Percentiles rank a stretch among this genome's conserved stretches.
phyloP scores from a whole-genome alignment of 2,797 vertebrate genomes.

The Sandelia bainsii region DNA sequence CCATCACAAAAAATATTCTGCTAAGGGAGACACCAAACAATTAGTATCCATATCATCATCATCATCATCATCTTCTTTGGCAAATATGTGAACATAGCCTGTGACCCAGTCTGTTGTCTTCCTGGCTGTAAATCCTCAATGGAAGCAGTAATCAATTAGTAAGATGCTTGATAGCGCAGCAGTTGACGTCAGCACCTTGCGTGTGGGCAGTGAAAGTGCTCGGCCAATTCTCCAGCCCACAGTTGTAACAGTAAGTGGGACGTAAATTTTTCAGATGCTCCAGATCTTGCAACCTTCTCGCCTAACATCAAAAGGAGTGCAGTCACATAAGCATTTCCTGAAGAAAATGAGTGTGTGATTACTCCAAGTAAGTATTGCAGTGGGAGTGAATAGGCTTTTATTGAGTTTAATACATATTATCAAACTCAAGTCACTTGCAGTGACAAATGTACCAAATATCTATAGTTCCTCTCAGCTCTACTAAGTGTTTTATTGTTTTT shows the following conservation, averaged over 20 bases:
- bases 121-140: constrained; percentile 34
- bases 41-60: constrained; percentile 49
- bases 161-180: constrained; percentile 36
- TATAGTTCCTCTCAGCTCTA: neutral
- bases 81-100: constrained; percentile 55
- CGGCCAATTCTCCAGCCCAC: constrained; percentile 30
- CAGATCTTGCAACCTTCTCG: constrained; percentile 2
- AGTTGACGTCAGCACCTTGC: constrained; percentile 65
- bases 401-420: neutral
- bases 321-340: constrained; percentile 27
- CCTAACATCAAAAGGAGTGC: constrained; percentile 33
- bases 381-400: neutral
- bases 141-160: constrained; percentile 28
- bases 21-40: constrained; percentile 44
- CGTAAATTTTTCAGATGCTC: constrained; percentile 7
- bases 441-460: too few relatives aligned
- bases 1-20: constrained; percentile 27
- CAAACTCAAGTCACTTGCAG: neutral
- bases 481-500: neutral
- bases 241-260: constrained; percentile 27
- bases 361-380: constrained; percentile 18
- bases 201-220: constrained; percentile 62
- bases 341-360: constrained; percentile 20
- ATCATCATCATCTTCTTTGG: constrained; percentile 56
- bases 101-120: constrained; percentile 48